phyloP scores from a whole-genome alignment of 1,140 invertebrate species.

The Drosophila lini region DNA sequence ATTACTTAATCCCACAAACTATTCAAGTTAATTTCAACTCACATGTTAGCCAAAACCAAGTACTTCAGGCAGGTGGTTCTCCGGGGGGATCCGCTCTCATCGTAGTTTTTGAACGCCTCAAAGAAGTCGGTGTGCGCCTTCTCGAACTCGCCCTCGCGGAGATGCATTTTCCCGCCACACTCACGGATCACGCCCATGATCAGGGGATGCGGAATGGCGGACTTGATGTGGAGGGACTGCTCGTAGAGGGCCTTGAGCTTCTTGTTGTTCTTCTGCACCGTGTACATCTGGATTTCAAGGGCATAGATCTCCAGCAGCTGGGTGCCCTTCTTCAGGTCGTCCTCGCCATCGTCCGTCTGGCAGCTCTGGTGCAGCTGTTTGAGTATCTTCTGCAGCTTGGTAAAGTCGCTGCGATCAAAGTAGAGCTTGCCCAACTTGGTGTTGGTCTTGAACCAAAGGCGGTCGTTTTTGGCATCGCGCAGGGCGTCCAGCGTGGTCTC shows the following conservation, averaged over 20 bases:
- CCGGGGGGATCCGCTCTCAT: slow-evolving; percentile 99
- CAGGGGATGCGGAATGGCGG: slow-evolving; percentile 99
- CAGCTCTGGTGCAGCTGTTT: slow-evolving; percentile 99
- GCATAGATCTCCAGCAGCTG: slow-evolving; percentile 99
- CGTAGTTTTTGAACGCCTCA: slow-evolving; percentile 99
- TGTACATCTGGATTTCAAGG: slow-evolving; percentile 99
- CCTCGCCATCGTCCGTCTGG: slow-evolving; percentile 99
- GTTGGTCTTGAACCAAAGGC: slow-evolving; percentile 99
- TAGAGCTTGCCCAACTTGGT: slow-evolving; percentile 99
- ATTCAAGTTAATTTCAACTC: slow-evolving; percentile 11
- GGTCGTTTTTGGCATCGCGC: slow-evolving; percentile 99
- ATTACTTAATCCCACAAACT: neutral
- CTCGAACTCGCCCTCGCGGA: slow-evolving; percentile 99
- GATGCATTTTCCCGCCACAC: slow-evolving; percentile 99
- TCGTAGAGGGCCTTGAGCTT: slow-evolving; percentile 99
- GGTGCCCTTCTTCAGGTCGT: slow-evolving; percentile 99
- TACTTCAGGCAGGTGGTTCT: slow-evolving; percentile 99
- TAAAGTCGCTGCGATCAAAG: slow-evolving; percentile 98
- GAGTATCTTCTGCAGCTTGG: slow-evolving; percentile 97
- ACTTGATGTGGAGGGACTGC: slow-evolving; percentile 99
- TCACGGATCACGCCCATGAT: slow-evolving; percentile 99
- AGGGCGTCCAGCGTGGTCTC: slow-evolving; percentile 99
- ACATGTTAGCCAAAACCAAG: slow-evolving; percentile 99
- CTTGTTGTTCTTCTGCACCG: slow-evolving; percentile 99
- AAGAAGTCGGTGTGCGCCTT: slow-evolving; percentile 99